A percentile compares a stretch with the other conserved stretches of the same genome.
Evolutionary conservation across 23 tunicate genomes (phyloP).

Genomic region (Halocynthia aurantium): DNA sequence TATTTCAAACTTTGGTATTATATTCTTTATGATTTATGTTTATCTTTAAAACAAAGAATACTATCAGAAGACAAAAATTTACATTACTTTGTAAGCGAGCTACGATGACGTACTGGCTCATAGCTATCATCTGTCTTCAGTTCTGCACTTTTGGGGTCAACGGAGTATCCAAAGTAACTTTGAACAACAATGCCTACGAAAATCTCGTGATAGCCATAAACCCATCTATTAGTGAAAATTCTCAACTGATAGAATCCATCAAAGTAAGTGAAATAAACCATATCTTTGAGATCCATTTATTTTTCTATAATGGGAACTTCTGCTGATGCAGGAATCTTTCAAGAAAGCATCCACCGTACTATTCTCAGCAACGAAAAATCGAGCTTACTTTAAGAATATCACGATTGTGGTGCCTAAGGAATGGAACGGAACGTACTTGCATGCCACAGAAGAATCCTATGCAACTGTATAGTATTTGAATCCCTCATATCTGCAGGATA

Average conservation of each 20-base stretch:
- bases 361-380: constrained; percentile 40
- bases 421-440: constrained; percentile 16
- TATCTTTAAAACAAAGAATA: no score
- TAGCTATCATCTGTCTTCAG: no score
- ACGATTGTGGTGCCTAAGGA: constrained; percentile 49
- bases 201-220: constrained; percentile 56
- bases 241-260: constrained; percentile 23
- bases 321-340: constrained; percentile 15
- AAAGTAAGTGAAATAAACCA: constrained; percentile 6
- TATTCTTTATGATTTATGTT: no score
- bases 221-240: constrained; percentile 46
- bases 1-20: no score
- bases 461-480: background rate
- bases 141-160: no score
- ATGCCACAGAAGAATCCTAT: constrained; percentile 1
- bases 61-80: no score
- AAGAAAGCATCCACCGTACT: constrained; percentile 36
- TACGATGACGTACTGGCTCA: no score
- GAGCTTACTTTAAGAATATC: constrained; percentile 45
- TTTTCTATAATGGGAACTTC: background rate
- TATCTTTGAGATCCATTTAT: background rate
- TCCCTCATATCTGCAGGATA: background rate
- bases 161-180: no score
- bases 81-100: no score
- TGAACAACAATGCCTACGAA: no score